phyloP scores from a whole-genome alignment of 1,140 invertebrate genomes.

The Aplysia californica region DNA sequence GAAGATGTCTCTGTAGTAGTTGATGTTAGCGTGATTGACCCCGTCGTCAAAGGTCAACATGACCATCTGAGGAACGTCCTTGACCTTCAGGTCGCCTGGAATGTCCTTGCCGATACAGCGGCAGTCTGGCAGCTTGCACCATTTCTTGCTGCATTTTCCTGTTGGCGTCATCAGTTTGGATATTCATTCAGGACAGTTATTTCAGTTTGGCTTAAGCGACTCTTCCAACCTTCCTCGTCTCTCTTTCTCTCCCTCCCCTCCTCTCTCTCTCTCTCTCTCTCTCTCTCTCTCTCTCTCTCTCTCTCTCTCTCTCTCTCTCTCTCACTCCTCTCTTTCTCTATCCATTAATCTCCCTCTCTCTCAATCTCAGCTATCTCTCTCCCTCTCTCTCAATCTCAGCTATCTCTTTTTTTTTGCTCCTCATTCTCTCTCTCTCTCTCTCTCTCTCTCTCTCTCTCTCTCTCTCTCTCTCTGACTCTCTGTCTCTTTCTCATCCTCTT shows the following conservation, averaged over 20 bases:
- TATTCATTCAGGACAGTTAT: background rate
- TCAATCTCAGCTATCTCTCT: background rate
- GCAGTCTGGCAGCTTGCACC: constrained; percentile 40
- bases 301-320: background rate
- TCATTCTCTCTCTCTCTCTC: background rate
- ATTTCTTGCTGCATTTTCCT: constrained; percentile 35
- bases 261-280: background rate
- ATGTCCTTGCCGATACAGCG: constrained; percentile 70
- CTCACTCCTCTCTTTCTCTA: background rate
- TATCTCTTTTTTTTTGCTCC: background rate
- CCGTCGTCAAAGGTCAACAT: constrained; percentile 97
- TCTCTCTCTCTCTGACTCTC: background rate
- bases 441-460: background rate
- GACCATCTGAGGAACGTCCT: constrained; percentile 88
- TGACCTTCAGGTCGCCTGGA: constrained; percentile 74
- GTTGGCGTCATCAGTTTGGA: background rate
- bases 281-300: background rate
- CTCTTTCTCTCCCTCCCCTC: too few species aligned
- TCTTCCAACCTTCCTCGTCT: background rate
- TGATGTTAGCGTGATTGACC: constrained; percentile 97
- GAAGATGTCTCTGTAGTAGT: constrained; percentile 62
- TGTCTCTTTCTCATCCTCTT: too few species aligned
- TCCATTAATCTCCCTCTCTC: background rate
- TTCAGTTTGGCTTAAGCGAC: background rate
- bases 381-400: background rate